Evolutionary conservation across 2,113 vertebrate genomes (phyloP).

Genomic region (Tragulus kanchil): DNA sequence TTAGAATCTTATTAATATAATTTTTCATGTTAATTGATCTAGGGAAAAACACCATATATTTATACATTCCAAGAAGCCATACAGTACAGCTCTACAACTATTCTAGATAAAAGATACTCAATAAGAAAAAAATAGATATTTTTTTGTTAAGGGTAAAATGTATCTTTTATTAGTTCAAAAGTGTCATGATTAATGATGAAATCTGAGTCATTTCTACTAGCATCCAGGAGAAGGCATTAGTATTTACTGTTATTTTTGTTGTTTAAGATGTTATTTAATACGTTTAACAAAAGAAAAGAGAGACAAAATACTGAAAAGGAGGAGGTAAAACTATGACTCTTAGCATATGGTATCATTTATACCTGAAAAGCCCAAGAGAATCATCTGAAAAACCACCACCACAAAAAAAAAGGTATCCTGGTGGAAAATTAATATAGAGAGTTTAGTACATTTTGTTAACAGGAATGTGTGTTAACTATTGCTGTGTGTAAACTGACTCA

Average conservation of each 20-base stretch:
- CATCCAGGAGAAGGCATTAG: neutral
- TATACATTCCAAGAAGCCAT: neutral
- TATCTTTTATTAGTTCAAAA: neutral
- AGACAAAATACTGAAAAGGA: neutral
- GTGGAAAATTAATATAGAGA: constrained; percentile 13
- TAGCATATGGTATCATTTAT: neutral
- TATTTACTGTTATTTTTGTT: constrained; percentile 30
- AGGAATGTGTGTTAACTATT: neutral
- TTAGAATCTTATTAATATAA: constrained; percentile 4
- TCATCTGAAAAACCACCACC: neutral
- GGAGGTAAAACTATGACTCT: neutral
- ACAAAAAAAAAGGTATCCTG: neutral
- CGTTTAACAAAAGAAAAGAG: constrained; percentile 16
- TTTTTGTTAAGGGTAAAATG: constrained; percentile 41
- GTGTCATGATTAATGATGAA: neutral
- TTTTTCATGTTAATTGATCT: neutral
- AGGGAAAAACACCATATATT: neutral
- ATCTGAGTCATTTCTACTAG: neutral
- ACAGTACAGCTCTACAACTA: neutral
- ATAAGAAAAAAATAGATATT: neutral
- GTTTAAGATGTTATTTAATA: neutral
- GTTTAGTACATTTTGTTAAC: neutral
- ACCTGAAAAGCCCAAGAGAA: constrained; percentile 6
- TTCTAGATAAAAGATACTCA: constrained; percentile 6
- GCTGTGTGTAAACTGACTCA: neutral